Percentiles rank a stretch among this genome's conserved stretches.
phyloP scores from a whole-genome alignment of 2,797 vertebrate species.

The Rhynchotus rufescens region DNA sequence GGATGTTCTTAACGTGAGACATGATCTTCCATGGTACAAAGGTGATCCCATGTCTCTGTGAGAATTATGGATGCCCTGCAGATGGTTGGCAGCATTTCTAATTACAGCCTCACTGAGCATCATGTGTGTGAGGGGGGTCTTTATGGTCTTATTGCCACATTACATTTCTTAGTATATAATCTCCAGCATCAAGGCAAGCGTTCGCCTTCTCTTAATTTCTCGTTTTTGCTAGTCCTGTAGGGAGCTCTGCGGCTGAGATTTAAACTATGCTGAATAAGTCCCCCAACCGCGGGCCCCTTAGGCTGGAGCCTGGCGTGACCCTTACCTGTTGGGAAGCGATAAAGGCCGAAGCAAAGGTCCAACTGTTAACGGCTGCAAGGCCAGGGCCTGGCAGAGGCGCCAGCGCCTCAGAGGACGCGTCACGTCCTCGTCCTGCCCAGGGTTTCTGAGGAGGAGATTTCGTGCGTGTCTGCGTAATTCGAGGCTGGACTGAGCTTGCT shows the following conservation, averaged over 20 bases:
- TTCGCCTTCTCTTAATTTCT: conserved; percentile 14
- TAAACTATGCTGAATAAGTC: background rate
- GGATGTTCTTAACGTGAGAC: background rate
- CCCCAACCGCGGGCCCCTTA: conserved; percentile 5
- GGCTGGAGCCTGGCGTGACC: background rate
- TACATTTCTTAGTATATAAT: background rate
- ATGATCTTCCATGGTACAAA: background rate
- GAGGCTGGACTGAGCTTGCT: conserved; percentile 16
- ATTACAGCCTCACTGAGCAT: background rate
- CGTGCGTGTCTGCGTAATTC: conserved; percentile 62
- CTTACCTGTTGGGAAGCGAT: conserved; percentile 51
- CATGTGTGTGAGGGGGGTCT: background rate
- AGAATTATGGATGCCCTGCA: background rate
- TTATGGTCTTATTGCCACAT: background rate
- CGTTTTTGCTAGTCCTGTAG: background rate
- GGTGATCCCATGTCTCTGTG: background rate
- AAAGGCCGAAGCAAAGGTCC: conserved; percentile 53
- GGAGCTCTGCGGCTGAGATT: background rate
- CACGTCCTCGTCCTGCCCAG: conserved; percentile 24
- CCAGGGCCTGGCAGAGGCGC: conserved; percentile 49
- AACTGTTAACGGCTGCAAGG: conserved; percentile 57
- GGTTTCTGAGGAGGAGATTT: conserved; percentile 54
- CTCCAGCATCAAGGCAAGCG: background rate
- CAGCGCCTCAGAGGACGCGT: conserved; percentile 43
- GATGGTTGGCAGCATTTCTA: background rate